Percentiles rank a stretch among this genome's conserved stretches.
phyloP scores from a whole-genome alignment of 2,888 invertebrate genomes.

The Eristalis tenax region DNA sequence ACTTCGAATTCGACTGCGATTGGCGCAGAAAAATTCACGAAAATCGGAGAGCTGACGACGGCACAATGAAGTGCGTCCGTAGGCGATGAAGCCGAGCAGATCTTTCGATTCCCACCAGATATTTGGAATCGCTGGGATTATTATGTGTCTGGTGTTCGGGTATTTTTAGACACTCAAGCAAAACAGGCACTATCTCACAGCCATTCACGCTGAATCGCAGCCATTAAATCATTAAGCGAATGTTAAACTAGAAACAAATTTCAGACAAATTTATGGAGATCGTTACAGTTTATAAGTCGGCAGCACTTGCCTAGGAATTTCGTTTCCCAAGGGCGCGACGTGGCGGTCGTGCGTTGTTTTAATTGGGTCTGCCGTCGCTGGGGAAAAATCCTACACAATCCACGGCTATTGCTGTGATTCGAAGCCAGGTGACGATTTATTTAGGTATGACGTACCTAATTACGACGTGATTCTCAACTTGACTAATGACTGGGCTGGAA shows the following conservation, averaged over 20 bases:
- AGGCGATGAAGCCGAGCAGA: background rate
- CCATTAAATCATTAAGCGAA: constrained; percentile 43
- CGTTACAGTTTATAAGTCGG: constrained; percentile 19
- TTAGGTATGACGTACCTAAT: background rate
- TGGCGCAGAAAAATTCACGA: background rate
- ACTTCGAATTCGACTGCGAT: background rate
- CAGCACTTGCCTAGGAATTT: constrained; percentile 1
- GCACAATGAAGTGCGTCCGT: background rate
- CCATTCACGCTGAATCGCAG: background rate
- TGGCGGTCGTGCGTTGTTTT: background rate
- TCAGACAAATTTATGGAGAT: constrained; percentile 23
- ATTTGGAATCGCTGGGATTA: constrained; percentile 52
- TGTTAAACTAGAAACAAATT: constrained; percentile 29
- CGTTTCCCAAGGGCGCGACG: background rate
- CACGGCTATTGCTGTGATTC: background rate
- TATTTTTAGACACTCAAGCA: constrained; percentile 51
- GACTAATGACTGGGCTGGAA: background rate
- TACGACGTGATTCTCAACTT: background rate
- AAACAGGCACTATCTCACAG: background rate
- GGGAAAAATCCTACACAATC: background rate
- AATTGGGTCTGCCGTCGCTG: background rate
- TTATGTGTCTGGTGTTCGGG: constrained; percentile 48
- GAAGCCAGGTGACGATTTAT: background rate
- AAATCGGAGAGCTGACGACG: background rate
- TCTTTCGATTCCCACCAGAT: constrained; percentile 49